Evolutionary conservation across 2,888 invertebrate species (phyloP).

Genomic region (Cepaea hortensis): DNA sequence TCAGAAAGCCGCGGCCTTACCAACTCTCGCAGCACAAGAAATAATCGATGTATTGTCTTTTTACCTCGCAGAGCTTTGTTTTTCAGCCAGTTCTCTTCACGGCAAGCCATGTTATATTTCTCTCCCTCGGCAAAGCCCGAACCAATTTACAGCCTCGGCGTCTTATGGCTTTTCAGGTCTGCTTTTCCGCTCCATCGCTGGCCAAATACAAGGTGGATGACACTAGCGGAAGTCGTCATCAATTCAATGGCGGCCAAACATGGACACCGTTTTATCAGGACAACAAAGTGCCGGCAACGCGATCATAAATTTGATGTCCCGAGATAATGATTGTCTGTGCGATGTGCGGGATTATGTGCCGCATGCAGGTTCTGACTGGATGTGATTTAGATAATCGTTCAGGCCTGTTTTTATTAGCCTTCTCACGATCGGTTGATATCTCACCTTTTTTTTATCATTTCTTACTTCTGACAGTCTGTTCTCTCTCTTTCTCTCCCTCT

Average conservation of each 20-base stretch:
- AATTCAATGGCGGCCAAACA: slow-evolving; percentile 41
- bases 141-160: slow-evolving; percentile 30
- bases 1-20: background rate
- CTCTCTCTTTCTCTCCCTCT: background rate
- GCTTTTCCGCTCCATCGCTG: slow-evolving; percentile 27
- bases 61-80: background rate
- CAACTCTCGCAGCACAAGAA: background rate
- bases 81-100: background rate
- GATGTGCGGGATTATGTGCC: slow-evolving; percentile 6
- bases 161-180: slow-evolving; percentile 15
- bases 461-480: background rate
- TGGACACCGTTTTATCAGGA: slow-evolving; percentile 45
- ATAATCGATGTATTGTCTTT: slow-evolving; percentile 40
- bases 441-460: background rate
- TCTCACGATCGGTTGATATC: background rate
- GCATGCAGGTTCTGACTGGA: background rate
- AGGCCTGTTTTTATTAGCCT: background rate
- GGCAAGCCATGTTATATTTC: background rate
- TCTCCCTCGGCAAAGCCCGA: background rate
- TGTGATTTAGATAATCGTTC: background rate
- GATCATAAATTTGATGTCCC: slow-evolving; percentile 43
- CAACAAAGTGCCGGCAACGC: slow-evolving; percentile 33
- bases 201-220: slow-evolving; percentile 30
- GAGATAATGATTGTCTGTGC: slow-evolving; percentile 43
- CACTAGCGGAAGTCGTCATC: slow-evolving; percentile 43